Base-by-base conservation (phyloP, 2,113 vertebrate genomes). In the Lepus timidus region DNA sequence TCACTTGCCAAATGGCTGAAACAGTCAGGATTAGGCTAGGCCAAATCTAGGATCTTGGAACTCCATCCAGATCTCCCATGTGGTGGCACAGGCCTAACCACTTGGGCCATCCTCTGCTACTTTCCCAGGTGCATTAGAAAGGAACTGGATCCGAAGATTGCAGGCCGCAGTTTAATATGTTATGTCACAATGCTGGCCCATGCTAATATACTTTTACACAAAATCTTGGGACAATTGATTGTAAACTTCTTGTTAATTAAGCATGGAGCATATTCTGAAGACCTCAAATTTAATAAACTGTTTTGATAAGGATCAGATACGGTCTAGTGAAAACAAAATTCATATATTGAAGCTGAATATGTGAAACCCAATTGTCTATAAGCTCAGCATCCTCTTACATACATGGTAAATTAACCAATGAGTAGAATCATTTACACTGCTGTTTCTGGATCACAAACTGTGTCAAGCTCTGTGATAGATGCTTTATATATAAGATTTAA, bases 201-300 rank as follows among this genome's bases (percentile, higher is more conserved):
- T 58, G 55, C 55, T 58, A 44, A 44, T 58, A 58, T 84, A 5
- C n/a, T 76, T 55, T 84, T 10, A 65, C 84, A 62, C 25, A 88
- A 29, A 93, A 94, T 80, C n/a, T 97, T 70, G 39, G 75, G 36
- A 13, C 0, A 14, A 68, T 90, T 95, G 49, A 74, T 83, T 91
- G 61, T 95, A 95, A 80, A 95, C 39, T 83, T 8, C 73, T 93
- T 97, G 78, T 95, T 98, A 97, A 97, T 97, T 96, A 97, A 86
- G 55, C 19, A 90, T 9, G 76, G 8, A 90, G 36, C 83, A 3
- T 90, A 55, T 16, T 85, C 75, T 82, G 44, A 88, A 68, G 20
- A 33, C 20, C 9, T 65, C 86, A 93, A 78, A 81, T 91, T 83
- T 97, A 97, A 67, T 84, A 73, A 95, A 86, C 0, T 93, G 33